phyloP scores from a whole-genome alignment of 2,113 vertebrate genomes.

The Fregata magnificens region DNA sequence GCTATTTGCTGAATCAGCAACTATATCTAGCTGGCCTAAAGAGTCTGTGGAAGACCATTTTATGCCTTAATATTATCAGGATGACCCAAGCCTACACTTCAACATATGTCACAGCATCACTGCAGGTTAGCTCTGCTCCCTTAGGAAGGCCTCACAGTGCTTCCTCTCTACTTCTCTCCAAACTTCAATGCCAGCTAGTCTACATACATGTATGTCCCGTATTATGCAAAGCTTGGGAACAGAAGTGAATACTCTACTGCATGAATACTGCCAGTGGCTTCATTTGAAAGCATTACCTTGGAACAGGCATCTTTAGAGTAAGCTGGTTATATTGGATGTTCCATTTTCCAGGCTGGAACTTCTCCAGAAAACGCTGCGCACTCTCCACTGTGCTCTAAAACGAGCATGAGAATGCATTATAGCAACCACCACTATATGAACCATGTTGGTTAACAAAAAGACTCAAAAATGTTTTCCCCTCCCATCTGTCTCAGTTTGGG shows the following conservation, averaged over 20 bases:
- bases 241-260: neutral
- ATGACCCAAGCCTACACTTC: neutral
- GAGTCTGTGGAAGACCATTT: neutral
- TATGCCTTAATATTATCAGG: neutral
- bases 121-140: neutral
- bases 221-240: neutral
- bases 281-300: conserved; percentile 79
- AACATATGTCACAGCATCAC: neutral
- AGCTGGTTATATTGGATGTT: conserved; percentile 84
- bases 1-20: neutral
- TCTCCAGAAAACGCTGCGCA: conserved; percentile 86
- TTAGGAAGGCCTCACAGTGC: neutral
- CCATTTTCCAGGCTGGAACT: conserved; percentile 87
- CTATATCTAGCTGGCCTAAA: neutral
- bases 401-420: neutral
- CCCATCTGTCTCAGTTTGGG: neutral
- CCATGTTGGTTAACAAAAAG: neutral
- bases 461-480: neutral
- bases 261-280: neutral
- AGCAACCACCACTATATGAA: neutral
- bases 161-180: neutral
- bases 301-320: conserved; percentile 83
- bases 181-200: neutral
- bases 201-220: fast-evolving
- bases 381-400: conserved; percentile 93